Percentiles rank a stretch among this genome's conserved stretches.
These are phyloP conservation scores for Metopolophium dirhodum DNA, from an alignment of 1,140 invertebrate genomes.

Conservation along the genomic window DNA sequence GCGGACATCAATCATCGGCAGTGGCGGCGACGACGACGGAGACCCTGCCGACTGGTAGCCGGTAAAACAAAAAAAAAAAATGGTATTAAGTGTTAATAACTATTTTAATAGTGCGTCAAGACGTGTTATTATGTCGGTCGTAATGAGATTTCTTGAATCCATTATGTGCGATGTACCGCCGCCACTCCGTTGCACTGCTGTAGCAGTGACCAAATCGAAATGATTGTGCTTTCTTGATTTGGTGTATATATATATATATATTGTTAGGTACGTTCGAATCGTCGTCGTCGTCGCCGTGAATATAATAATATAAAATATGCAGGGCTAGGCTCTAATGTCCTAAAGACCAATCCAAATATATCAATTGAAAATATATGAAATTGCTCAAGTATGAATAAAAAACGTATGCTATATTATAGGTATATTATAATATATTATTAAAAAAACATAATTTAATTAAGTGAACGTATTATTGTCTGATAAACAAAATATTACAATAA, in stretches of 20 bases:
- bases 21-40: not conserved
- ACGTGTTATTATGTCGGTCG: conserved; percentile 52
- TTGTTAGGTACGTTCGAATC: not conserved
- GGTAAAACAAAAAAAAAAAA: conserved; percentile 32
- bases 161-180: conserved; percentile 23
- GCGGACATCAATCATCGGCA: conserved; percentile 50
- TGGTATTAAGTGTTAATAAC: conserved; percentile 51
- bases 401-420: too few species aligned
- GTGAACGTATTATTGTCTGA: not conserved
- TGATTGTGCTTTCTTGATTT: conserved; percentile 44
- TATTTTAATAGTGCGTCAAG: conserved; percentile 49
- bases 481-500: not conserved
- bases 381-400: not conserved
- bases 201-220: conserved; percentile 47
- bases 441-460: not conserved
- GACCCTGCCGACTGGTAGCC: not conserved
- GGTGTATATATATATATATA: not conserved
- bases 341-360: not conserved
- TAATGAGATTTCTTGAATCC: conserved; percentile 56
- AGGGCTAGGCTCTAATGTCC: not conserved
- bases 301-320: not conserved
- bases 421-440: not conserved
- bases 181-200: not conserved
- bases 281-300: not conserved
- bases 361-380: not conserved